Conservation (phyloP, 2,888 invertebrate species). For the Parelbella ahira region DNA sequence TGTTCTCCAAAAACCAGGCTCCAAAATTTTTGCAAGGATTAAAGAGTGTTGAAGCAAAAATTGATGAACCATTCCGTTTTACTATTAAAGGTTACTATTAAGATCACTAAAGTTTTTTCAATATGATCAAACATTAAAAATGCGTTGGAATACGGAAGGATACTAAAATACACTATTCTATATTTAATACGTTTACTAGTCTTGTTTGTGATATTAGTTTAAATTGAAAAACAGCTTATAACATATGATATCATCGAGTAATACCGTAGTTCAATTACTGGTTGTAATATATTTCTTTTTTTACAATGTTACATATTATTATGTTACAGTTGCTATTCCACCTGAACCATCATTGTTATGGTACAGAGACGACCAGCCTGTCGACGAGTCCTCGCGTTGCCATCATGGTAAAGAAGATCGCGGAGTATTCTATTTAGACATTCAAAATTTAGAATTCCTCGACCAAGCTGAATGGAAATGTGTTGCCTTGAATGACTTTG, state of each 20-base stretch:
- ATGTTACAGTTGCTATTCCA: slow-evolving; percentile 84
- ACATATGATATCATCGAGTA: no score
- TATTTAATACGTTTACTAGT: no score
- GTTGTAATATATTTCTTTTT: no score
- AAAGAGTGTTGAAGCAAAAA: slow-evolving; percentile 90
- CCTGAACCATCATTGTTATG: slow-evolving; percentile 91
- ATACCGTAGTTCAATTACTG: no score
- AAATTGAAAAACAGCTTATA: no score
- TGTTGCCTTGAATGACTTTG: slow-evolving; percentile 92
- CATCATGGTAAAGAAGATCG: slow-evolving; percentile 84
- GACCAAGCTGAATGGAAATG: slow-evolving; percentile 97
- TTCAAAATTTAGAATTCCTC: slow-evolving; percentile 86
- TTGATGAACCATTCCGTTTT: slow-evolving; percentile 90
- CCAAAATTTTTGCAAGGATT: slow-evolving; percentile 91
- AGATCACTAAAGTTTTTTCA: no score
- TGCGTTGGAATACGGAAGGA: no score
- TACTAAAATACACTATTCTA: no score
- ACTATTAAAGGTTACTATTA: slow-evolving; percentile 91
- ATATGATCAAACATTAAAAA: no score
- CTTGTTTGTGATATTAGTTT: no score
- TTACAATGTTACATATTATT: no score
- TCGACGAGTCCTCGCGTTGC: slow-evolving; percentile 85
- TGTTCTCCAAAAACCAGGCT: slow-evolving; percentile 88
- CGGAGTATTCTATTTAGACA: slow-evolving; percentile 86
- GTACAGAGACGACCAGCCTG: slow-evolving; percentile 92